These are phyloP conservation scores for Paracanthobrama guichenoti DNA, from an alignment of 2,113 vertebrate species.

Conservation along the genomic window DNA sequence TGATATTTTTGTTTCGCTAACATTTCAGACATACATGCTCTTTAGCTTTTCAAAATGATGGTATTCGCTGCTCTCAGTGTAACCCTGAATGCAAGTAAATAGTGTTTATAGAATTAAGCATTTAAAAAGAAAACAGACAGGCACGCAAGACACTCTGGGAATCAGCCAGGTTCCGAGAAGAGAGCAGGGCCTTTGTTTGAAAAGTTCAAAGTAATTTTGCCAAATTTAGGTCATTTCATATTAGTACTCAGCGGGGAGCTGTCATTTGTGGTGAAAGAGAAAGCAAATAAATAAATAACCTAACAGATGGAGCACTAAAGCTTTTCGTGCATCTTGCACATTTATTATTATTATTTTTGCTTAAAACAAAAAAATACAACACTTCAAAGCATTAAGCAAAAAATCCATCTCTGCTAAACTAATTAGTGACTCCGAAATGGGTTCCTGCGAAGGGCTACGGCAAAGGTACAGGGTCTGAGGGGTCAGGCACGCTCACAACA, in stretches of 20 bases:
- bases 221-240: constrained; percentile 67
- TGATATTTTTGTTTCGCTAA: constrained; percentile 42
- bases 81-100: constrained; percentile 62
- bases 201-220: constrained; percentile 71
- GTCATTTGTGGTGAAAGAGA: constrained; percentile 61
- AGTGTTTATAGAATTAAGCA: constrained; percentile 64
- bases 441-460: constrained; percentile 57
- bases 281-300: constrained; percentile 58
- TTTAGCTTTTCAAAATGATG: constrained; percentile 43
- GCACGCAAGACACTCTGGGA: constrained; percentile 45
- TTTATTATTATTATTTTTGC: constrained; percentile 27
- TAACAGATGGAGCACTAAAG: constrained; percentile 33
- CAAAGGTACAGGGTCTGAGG: constrained; percentile 57
- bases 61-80: constrained; percentile 53
- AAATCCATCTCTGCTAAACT: constrained; percentile 61
- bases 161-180: constrained; percentile 52
- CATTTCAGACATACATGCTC: constrained; percentile 51
- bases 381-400: constrained; percentile 59
- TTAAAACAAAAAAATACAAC: constrained; percentile 53
- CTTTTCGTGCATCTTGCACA: constrained; percentile 52
- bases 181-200: constrained; percentile 61
- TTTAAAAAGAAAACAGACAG: constrained; percentile 54
- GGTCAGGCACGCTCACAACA: constrained; percentile 65
- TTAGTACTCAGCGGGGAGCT: constrained; percentile 60
- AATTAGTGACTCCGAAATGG: constrained; percentile 69